These are phyloP conservation scores for Drosophila navojoa DNA, from an alignment of 1,140 invertebrate species.

Conservation along the genomic window DNA sequence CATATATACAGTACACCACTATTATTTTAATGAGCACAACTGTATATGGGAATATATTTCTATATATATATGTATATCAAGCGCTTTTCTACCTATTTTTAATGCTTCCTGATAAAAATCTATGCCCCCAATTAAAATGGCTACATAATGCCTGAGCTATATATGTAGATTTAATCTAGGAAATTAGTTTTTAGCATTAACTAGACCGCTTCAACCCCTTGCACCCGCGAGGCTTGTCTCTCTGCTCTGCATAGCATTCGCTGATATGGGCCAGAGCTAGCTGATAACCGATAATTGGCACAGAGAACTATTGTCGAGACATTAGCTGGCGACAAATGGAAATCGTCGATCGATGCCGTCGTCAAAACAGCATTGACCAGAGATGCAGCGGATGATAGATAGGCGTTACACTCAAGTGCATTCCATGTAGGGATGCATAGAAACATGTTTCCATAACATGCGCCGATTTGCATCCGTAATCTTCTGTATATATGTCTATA, in stretches of 20 bases:
- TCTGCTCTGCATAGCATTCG: no score
- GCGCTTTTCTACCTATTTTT: no score
- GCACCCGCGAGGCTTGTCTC: not conserved
- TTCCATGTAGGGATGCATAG: slow-evolving; percentile 22
- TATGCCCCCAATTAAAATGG: no score
- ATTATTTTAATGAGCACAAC: no score
- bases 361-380: slow-evolving; percentile 41
- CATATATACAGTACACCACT: no score
- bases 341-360: slow-evolving; percentile 15
- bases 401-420: not conserved
- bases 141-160: not conserved
- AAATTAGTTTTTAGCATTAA: slow-evolving; percentile 21
- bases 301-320: slow-evolving; percentile 22
- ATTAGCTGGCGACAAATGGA: slow-evolving; percentile 15
- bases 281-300: slow-evolving; percentile 17
- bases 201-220: slow-evolving; percentile 6
- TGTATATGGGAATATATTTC: no score
- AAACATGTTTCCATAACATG: slow-evolving; percentile 36
- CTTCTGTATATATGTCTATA: not conserved
- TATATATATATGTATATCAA: no score
- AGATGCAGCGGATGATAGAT: slow-evolving; percentile 18
- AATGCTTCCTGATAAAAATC: no score
- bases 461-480: slow-evolving; percentile 3
- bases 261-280: no score
- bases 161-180: not conserved